phyloP scores from a whole-genome alignment of 35 echinoderm and acorn worm species.

The Chiridota heheva region DNA sequence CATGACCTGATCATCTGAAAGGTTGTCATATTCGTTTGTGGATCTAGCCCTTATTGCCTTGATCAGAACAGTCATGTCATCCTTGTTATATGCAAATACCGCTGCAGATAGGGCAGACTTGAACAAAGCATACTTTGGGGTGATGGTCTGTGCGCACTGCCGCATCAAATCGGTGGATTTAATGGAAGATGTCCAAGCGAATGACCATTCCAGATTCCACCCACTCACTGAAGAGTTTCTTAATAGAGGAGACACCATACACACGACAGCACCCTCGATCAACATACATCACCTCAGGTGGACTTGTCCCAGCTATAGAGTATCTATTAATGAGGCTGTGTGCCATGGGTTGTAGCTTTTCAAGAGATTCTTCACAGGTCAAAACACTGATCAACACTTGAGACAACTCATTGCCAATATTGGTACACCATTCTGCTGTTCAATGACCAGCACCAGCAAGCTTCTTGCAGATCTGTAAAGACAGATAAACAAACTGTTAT shows the following conservation, averaged over 20 bases:
- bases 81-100: conserved; percentile 53
- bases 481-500: neutral
- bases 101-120: conserved; percentile 58
- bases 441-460: conserved; percentile 39
- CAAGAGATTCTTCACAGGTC: conserved; percentile 33
- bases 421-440: conserved; percentile 55
- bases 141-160: conserved; percentile 40
- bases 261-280: conserved; percentile 42
- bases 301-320: neutral
- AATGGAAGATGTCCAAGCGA: conserved; percentile 40
- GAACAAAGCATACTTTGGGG: conserved; percentile 50
- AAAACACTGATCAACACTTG: conserved; percentile 35
- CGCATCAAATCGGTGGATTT: conserved; percentile 44
- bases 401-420: conserved; percentile 31
- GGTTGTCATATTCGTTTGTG: neutral
- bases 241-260: conserved; percentile 23
- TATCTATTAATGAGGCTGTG: conserved; percentile 27
- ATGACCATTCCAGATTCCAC: conserved; percentile 34
- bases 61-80: conserved; percentile 47
- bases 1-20: conserved; percentile 30
- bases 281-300: conserved; percentile 52
- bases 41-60: conserved; percentile 38
- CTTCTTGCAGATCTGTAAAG: conserved; percentile 51
- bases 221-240: conserved; percentile 41
- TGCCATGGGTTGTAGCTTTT: conserved; percentile 40